phyloP scores from a whole-genome alignment of 30 jellyfish, hydroid and myxozoan genomes.

The Clytia hemisphaerica region DNA sequence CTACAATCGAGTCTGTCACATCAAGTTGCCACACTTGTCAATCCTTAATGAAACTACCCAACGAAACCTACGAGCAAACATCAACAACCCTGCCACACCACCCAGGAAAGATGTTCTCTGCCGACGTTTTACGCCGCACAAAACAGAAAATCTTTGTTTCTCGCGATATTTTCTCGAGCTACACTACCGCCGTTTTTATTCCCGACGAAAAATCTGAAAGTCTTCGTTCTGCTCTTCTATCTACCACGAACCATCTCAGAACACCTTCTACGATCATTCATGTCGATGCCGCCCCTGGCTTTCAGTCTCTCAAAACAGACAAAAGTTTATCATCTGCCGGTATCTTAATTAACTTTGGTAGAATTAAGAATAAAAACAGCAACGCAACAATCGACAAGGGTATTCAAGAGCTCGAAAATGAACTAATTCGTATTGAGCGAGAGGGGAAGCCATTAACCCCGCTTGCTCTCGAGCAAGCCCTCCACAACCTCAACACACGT shows the following conservation, averaged over 20 bases:
- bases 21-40: background rate
- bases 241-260: no score
- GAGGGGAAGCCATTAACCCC: background rate
- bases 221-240: no score
- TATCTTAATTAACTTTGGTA: no score
- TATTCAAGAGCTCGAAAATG: background rate
- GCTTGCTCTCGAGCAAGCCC: background rate
- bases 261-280: no score
- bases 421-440: background rate
- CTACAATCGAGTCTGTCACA: background rate
- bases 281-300: no score
- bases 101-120: background rate
- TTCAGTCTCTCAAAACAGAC: no score
- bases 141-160: background rate
- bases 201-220: no score
- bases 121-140: background rate
- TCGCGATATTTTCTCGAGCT: no score
- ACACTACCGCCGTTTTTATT: no score
- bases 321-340: no score
- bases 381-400: no score
- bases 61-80: background rate
- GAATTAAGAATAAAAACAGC: no score
- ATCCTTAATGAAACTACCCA: background rate
- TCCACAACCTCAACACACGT: background rate
- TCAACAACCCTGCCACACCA: background rate